Conservation (phyloP, 2,888 invertebrate species). For the Melinaea menophilus region DNA sequence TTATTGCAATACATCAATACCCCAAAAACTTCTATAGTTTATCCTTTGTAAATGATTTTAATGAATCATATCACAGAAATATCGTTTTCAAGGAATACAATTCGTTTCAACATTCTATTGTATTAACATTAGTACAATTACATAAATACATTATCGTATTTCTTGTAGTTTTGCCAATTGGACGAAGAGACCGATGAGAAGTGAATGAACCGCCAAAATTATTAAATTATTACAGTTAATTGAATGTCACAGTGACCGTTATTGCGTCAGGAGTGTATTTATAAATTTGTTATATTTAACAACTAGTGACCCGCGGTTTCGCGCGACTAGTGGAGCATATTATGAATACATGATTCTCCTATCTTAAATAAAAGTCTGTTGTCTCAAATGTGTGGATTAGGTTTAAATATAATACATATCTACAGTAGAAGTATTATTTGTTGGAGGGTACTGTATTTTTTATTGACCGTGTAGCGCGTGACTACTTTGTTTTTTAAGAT, state of each 20-base stretch:
- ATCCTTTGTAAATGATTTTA: neutral
- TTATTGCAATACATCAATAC: too few species aligned
- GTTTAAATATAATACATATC: too few species aligned
- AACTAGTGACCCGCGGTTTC: too few species aligned
- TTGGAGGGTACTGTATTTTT: too few species aligned
- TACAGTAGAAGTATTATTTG: too few species aligned
- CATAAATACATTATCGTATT: constrained; percentile 10
- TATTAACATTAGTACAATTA: constrained; percentile 12
- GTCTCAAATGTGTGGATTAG: too few species aligned
- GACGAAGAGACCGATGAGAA: constrained; percentile 12
- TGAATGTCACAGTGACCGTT: constrained; percentile 18
- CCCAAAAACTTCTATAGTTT: too few species aligned
- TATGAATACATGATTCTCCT: too few species aligned
- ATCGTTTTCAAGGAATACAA: constrained; percentile 9
- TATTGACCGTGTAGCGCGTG: too few species aligned
- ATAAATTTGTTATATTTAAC: neutral
- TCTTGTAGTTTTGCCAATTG: constrained; percentile 25
- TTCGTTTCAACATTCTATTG: constrained; percentile 8
- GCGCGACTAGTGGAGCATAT: too few species aligned
- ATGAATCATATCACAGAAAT: constrained; percentile 13
- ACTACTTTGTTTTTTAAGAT: too few species aligned
- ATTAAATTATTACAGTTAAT: constrained; percentile 17
- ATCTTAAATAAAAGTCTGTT: too few species aligned
- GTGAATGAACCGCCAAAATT: constrained; percentile 26
- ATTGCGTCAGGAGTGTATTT: neutral